phyloP scores from a whole-genome alignment of 2,888 invertebrate genomes.

The Spilarctia lutea region DNA sequence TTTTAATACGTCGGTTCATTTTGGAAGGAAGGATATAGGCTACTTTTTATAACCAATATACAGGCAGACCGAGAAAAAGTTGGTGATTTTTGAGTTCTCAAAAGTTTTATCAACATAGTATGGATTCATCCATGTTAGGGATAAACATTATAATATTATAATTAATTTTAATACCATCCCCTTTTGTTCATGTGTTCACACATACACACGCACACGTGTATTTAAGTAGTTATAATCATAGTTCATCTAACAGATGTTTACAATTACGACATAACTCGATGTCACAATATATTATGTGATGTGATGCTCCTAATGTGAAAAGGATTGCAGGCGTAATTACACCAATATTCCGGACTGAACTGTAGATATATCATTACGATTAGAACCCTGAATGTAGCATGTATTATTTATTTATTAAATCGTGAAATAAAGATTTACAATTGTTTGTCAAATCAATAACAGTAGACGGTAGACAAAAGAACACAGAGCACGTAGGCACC shows the following conservation, averaged over 20 bases:
- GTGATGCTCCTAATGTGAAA: not conserved
- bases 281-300: not conserved
- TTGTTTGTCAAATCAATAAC: slow-evolving; percentile 2
- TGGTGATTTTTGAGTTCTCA: too few relatives aligned
- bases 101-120: too few relatives aligned
- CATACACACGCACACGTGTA: not conserved
- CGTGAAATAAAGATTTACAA: not conserved
- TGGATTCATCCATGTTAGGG: too few relatives aligned
- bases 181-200: too few relatives aligned
- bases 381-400: not conserved
- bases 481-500: slow-evolving; percentile 56
- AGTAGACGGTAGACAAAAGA: slow-evolving; percentile 44
- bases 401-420: not conserved
- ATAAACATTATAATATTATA: too few relatives aligned
- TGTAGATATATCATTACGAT: not conserved
- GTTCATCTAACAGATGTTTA: not conserved
- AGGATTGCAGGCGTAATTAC: not conserved
- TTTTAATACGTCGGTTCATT: too few relatives aligned
- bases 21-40: too few relatives aligned
- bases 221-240: not conserved
- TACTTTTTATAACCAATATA: too few relatives aligned
- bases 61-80: too few relatives aligned
- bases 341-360: not conserved
- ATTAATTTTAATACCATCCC: too few relatives aligned
- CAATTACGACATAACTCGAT: not conserved